phyloP scores from a whole-genome alignment of 2,797 vertebrate species.

The Molossus molossus region DNA sequence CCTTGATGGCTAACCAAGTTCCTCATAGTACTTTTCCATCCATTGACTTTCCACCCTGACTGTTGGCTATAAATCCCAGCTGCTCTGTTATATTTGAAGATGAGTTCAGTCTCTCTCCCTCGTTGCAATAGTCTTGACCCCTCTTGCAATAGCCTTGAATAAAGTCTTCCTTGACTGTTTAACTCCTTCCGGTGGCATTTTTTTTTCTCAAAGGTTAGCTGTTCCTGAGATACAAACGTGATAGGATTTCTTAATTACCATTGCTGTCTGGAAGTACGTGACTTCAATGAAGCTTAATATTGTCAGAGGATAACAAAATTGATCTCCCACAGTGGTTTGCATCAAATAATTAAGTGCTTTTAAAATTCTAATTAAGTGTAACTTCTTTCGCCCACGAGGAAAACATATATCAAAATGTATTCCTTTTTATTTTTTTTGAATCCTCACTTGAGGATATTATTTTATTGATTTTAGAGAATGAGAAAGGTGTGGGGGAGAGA shows the following conservation, averaged over 20 bases:
- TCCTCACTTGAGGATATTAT: not conserved
- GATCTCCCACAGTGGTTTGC: not conserved
- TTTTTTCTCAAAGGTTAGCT: not conserved
- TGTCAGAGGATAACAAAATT: slow-evolving; percentile 47
- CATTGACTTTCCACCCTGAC: not conserved
- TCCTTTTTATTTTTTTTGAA: not conserved
- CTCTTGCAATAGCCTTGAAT: not conserved
- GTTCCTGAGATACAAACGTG: slow-evolving; percentile 24
- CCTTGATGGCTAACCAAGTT: not conserved
- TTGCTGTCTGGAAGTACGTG: slow-evolving; percentile 44
- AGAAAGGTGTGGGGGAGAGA: not conserved
- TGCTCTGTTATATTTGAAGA: not conserved
- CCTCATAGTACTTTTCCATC: not conserved
- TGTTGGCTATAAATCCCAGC: not conserved
- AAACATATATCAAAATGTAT: slow-evolving; percentile 46
- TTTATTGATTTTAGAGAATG: not conserved
- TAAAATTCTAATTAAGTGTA: slow-evolving; percentile 34
- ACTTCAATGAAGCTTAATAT: slow-evolving; percentile 44
- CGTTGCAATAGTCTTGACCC: not conserved
- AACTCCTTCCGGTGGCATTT: slow-evolving; percentile 18
- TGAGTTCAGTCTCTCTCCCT: not conserved
- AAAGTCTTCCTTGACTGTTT: slow-evolving; percentile 59
- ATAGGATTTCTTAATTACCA: not conserved
- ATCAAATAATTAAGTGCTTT: slow-evolving; percentile 62
- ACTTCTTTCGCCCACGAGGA: slow-evolving; percentile 3